phyloP scores from a whole-genome alignment of 2,888 invertebrate genomes.

The Dasysyrphus tricinctus region DNA sequence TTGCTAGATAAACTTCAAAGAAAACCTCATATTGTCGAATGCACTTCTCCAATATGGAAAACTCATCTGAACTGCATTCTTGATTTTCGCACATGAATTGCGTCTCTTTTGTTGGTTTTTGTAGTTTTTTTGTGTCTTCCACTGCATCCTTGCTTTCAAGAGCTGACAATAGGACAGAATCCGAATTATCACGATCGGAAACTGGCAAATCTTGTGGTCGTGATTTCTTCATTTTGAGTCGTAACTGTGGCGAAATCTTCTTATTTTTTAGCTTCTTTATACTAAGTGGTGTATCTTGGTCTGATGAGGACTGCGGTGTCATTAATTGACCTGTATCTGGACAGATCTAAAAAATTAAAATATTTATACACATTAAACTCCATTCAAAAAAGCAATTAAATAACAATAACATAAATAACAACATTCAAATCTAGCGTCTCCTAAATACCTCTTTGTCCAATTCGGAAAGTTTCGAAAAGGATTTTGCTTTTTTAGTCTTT shows the following conservation, averaged over 20 bases:
- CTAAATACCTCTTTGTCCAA: conserved; percentile 84
- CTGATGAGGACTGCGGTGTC: conserved; percentile 81
- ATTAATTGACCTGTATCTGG: conserved; percentile 81
- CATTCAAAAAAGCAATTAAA: neutral
- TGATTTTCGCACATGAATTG: conserved; percentile 75
- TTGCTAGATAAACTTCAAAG: conserved; percentile 82
- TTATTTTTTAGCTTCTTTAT: conserved; percentile 82
- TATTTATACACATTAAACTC: neutral
- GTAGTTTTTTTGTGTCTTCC: conserved; percentile 9
- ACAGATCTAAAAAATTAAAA: conserved; percentile 78
- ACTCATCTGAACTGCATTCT: conserved; percentile 78
- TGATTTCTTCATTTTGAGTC: conserved; percentile 80
- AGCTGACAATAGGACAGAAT: conserved; percentile 56
- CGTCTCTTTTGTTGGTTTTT: conserved; percentile 43
- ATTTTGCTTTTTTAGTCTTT: conserved; percentile 85
- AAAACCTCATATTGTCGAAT: conserved; percentile 85
- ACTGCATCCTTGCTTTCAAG: conserved; percentile 19
- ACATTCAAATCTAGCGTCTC: conserved; percentile 19
- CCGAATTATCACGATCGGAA: conserved; percentile 72
- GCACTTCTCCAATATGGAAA: conserved; percentile 85
- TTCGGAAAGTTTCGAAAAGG: conserved; percentile 85
- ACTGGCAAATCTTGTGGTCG: conserved; percentile 80
- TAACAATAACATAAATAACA: conserved; percentile 28
- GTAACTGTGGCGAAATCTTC: conserved; percentile 80
- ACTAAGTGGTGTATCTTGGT: conserved; percentile 82